These are phyloP conservation scores for Perithous albicinctus DNA, from an alignment of 2,888 invertebrate species.

Conservation along the genomic window DNA sequence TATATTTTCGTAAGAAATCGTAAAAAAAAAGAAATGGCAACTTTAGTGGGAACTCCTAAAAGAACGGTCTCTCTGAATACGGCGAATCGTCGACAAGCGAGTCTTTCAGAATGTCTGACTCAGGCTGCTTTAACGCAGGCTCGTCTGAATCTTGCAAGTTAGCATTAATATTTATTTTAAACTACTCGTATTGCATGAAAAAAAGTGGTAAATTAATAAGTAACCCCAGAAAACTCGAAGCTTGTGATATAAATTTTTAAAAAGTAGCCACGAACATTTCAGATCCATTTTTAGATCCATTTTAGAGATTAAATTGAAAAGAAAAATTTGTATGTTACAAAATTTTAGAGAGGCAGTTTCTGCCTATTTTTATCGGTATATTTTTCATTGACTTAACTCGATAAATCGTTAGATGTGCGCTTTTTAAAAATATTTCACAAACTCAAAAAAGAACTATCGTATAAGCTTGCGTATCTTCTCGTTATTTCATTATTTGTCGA, in stretches of 20 bases:
- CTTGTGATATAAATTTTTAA: not conserved
- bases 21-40: conserved; percentile 73
- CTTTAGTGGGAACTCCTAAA: conserved; percentile 76
- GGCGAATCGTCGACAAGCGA: conserved; percentile 77
- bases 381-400: not conserved
- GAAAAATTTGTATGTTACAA: no score
- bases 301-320: no score
- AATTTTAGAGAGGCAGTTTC: no score
- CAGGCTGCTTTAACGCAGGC: conserved; percentile 81
- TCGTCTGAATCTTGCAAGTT: conserved; percentile 82
- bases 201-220: not conserved
- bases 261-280: no score
- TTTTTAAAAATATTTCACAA: not conserved
- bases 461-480: not conserved
- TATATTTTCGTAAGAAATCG: no score
- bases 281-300: no score
- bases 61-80: conserved; percentile 76
- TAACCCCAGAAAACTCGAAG: not conserved
- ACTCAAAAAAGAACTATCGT: not conserved
- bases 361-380: no score
- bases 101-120: conserved; percentile 81
- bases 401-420: not conserved
- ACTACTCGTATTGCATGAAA: not conserved
- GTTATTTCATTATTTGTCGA: not conserved
- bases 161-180: conserved; percentile 69